A percentile compares a stretch with the other conserved stretches of the same genome.
Conservation (phyloP, 1,140 invertebrate genomes). For the Marisa cornuarietis region DNA sequence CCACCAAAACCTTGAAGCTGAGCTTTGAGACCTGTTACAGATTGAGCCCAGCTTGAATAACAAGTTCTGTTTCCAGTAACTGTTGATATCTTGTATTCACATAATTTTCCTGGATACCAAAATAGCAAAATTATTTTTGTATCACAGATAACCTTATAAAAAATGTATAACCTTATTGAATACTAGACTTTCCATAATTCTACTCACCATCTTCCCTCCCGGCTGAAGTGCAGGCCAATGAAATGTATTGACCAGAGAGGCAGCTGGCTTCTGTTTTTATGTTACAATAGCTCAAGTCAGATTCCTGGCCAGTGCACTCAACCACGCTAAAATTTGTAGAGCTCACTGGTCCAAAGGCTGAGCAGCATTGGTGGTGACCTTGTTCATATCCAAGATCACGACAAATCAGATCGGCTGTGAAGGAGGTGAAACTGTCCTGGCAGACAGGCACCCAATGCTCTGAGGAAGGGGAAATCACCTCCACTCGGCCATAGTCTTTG, state of each 20-base stretch:
- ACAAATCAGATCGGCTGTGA: constrained; percentile 74
- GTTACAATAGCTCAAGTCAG: constrained; percentile 73
- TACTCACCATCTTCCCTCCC: constrained; percentile 8
- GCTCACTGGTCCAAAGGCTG: constrained; percentile 36
- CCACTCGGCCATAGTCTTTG: background rate
- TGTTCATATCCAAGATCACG: constrained; percentile 72
- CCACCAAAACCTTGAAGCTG: constrained; percentile 19
- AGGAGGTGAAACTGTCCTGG: constrained; percentile 45
- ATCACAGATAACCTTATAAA: too few relatives aligned
- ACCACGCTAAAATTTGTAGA: constrained; percentile 36
- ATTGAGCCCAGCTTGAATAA: background rate
- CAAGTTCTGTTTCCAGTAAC: background rate
- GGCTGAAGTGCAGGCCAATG: constrained; percentile 35
- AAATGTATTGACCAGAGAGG: constrained; percentile 41
- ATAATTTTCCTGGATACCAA: too few relatives aligned
- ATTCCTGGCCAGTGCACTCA: constrained; percentile 36
- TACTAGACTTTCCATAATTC: background rate
- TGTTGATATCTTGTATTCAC: too few relatives aligned
- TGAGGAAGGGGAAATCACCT: constrained; percentile 28
- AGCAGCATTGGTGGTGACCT: constrained; percentile 51
- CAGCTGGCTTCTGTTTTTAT: constrained; percentile 48
- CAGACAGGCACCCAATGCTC: constrained; percentile 41
- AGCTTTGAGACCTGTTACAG: constrained; percentile 8
- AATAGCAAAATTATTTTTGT: too few relatives aligned
- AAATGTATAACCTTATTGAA: too few relatives aligned